Percentiles rank a stretch among this genome's conserved stretches.
These are phyloP conservation scores for Acholoe squamosa DNA, from an alignment of 2,888 invertebrate species.

Conservation along the genomic window DNA sequence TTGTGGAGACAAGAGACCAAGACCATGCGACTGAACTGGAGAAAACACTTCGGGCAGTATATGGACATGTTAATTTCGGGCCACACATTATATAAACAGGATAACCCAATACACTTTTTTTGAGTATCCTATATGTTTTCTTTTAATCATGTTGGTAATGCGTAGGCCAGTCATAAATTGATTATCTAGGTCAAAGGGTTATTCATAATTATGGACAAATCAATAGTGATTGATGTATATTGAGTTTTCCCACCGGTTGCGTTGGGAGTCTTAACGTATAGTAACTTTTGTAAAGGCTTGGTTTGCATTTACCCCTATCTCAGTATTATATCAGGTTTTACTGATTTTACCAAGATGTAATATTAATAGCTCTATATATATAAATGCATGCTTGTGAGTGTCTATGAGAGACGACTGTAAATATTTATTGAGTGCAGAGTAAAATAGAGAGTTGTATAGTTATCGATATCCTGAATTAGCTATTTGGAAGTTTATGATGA, in stretches of 20 bases:
- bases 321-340: conserved; percentile 6
- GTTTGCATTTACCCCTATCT: background rate
- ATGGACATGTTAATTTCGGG: conserved; percentile 74
- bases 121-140: background rate
- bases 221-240: background rate
- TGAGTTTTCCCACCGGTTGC: background rate
- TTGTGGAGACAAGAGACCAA: conserved; percentile 93
- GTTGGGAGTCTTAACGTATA: background rate
- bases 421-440: background rate
- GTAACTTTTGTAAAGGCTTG: too few relatives aligned
- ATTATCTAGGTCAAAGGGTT: background rate
- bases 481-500: too few relatives aligned
- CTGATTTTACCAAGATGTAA: background rate
- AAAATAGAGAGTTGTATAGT: too few relatives aligned
- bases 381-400: background rate
- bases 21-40: conserved; percentile 88
- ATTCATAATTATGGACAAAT: background rate
- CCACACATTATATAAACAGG: conserved; percentile 63
- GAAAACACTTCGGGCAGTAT: conserved; percentile 74
- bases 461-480: too few relatives aligned
- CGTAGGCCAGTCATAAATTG: background rate
- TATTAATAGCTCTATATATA: background rate
- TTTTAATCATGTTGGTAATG: background rate
- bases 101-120: background rate
- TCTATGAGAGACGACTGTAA: background rate